A percentile compares a stretch with the other conserved stretches of the same genome.
Conservation (phyloP, 2,888 invertebrate species). For the Drosophila acutilabella region DNA sequence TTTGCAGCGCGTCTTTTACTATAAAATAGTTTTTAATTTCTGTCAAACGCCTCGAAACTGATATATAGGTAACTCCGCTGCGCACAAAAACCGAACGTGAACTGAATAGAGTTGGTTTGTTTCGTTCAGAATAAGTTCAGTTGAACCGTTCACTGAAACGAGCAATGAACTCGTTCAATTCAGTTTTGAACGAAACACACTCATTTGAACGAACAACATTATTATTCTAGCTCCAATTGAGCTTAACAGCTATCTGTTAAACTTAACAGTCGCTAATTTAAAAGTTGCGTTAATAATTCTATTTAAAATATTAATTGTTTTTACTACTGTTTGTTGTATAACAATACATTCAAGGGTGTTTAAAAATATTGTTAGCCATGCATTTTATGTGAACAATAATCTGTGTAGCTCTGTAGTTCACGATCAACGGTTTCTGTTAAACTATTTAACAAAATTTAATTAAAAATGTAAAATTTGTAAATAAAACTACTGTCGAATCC, state of each 20-base stretch:
- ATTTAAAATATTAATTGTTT: no score
- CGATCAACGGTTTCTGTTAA: background rate
- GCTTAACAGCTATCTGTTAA: background rate
- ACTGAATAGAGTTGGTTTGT: slow-evolving; percentile 36
- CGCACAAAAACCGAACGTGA: slow-evolving; percentile 61
- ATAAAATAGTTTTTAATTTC: slow-evolving; percentile 39
- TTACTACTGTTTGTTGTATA: no score
- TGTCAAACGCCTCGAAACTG: slow-evolving; percentile 43
- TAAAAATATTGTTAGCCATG: no score
- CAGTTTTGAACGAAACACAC: background rate
- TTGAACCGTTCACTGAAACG: background rate
- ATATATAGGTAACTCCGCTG: slow-evolving; percentile 38
- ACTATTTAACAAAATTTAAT: no score
- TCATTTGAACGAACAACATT: background rate
- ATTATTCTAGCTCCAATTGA: background rate
- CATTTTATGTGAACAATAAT: no score
- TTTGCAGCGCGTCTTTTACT: slow-evolving; percentile 46
- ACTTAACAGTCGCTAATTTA: background rate
- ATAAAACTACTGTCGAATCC: no score
- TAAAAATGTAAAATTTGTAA: no score
- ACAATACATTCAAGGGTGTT: no score
- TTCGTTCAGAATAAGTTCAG: slow-evolving; percentile 5
- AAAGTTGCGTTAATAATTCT: background rate
- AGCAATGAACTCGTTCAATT: slow-evolving; percentile 1
- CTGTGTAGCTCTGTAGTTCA: no score